Percentiles rank a stretch among this genome's conserved stretches.
Evolutionary conservation across 2,113 vertebrate genomes (phyloP).

Genomic region (Oophaga pumilio): DNA sequence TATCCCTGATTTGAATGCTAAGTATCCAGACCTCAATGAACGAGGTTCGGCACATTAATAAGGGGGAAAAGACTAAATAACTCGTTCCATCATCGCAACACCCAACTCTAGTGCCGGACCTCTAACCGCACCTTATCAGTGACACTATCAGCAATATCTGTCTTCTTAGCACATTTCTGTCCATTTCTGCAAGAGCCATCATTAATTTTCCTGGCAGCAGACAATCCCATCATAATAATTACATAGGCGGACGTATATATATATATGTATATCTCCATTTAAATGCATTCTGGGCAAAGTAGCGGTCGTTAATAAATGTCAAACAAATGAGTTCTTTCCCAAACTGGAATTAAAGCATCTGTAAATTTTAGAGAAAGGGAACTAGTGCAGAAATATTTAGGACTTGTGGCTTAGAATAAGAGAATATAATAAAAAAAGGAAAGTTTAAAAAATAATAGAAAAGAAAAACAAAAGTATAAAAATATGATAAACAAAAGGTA

Average conservation of each 20-base stretch:
- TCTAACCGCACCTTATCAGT: not conserved
- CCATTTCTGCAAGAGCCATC: not conserved
- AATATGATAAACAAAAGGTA: too few species aligned
- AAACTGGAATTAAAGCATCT: not conserved
- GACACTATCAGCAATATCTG: slow-evolving; percentile 27
- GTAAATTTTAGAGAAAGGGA: too few species aligned
- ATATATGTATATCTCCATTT: not conserved
- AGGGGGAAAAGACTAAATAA: slow-evolving; percentile 9
- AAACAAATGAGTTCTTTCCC: not conserved
- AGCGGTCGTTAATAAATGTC: slow-evolving; percentile 8
- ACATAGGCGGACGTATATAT: not conserved
- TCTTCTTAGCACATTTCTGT: slow-evolving; percentile 19
- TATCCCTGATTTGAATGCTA: slow-evolving; percentile 32
- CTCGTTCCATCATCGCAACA: not conserved
- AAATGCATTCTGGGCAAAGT: slow-evolving; percentile 1
- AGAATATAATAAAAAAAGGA: too few species aligned
- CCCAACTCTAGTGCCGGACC: not conserved
- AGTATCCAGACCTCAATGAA: not conserved
- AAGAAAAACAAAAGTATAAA: too few species aligned
- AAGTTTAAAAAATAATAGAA: too few species aligned
- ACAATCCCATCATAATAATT: slow-evolving; percentile 9
- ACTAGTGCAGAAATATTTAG: too few species aligned
- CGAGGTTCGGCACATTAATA: slow-evolving; percentile 9
- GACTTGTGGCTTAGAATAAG: too few species aligned
- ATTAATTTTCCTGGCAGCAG: not conserved